Percentiles rank a stretch among this genome's conserved stretches.
These are phyloP conservation scores for Upupa epops DNA, from an alignment of 2,113 vertebrate species.

Conservation along the genomic window DNA sequence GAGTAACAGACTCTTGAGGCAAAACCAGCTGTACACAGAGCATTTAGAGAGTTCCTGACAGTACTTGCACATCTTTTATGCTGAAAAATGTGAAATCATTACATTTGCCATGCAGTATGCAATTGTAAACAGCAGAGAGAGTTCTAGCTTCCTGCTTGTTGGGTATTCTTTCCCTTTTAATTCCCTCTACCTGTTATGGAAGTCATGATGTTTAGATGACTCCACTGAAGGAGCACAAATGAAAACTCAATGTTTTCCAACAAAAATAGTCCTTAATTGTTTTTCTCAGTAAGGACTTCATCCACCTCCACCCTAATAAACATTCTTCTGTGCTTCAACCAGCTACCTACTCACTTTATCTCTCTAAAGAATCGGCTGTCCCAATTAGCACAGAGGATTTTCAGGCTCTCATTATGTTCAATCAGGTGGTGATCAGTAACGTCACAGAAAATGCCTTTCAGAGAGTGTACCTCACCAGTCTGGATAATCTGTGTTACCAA, in stretches of 20 bases:
- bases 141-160: background rate
- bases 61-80: background rate
- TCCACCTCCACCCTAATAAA: constrained; percentile 53
- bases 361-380: constrained; percentile 28
- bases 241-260: constrained; percentile 45
- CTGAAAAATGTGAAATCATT: background rate
- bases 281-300: constrained; percentile 24
- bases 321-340: constrained; percentile 38
- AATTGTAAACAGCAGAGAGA: background rate
- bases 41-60: background rate
- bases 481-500: constrained; percentile 8
- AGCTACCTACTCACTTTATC: constrained; percentile 49
- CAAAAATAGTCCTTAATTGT: constrained; percentile 52
- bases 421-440: constrained; percentile 21
- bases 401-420: constrained; percentile 53
- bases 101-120: background rate
- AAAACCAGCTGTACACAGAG: background rate
- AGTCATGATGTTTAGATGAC: background rate
- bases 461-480: background rate
- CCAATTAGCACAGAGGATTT: constrained; percentile 61
- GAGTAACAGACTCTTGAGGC: background rate
- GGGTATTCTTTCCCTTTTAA: background rate
- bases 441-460: constrained; percentile 30
- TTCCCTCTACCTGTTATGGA: fast-evolving
- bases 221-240: constrained; percentile 5